Evolutionary conservation across 64 coral and sea anemone genomes (phyloP), one percentile per base, ranked within the genome.

Genomic region (Actinia equina): DNA sequence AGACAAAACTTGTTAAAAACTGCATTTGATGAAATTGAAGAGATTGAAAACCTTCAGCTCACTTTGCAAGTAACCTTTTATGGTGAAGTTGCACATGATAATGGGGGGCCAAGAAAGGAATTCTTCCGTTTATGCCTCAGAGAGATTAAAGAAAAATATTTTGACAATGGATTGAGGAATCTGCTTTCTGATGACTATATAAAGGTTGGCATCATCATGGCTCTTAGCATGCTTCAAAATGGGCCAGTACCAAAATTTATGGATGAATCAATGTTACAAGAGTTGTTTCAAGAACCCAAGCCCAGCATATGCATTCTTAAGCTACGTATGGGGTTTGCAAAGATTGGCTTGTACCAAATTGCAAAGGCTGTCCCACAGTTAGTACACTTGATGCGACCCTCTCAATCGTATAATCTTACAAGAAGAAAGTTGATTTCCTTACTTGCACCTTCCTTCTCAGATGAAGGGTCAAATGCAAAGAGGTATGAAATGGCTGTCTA

Each of bases 131-230:
- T 91, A 57, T 90, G 86, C 63, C 80, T 91, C 11, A 82, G 87
- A 81, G 79, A 91, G 84, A 94, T 94, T 19, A 79, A 88, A 43
- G 27, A n/a, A n/a, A n/a, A 67, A 9, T 91, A 79, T 43, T 94
- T 94, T 88, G 93, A 91, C 67, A 77, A 84, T 55, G 88, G 93
- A 69, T 60, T 88, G 18, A 87, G 79, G 82, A 85, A 90, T 59
- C 69, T 52, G 20, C 49, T 91, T 17, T 64, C 82, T 52, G 59
- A 82, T 49, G 76, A 89, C 59, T 89, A 89, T 87, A 46, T 54
- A 16, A 79, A 82, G 59, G 79, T 83, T 45, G 85, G 92, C 25
- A 86, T 79, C 49, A 52, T 89, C 17, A 89, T 89, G 82, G 87
- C 82, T 62, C 22, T 88, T 7, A 93, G 54, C 14, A 56, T 56